These are phyloP conservation scores for Corbicula japonica DNA, from an alignment of 2,888 invertebrate species.

Conservation along the genomic window DNA sequence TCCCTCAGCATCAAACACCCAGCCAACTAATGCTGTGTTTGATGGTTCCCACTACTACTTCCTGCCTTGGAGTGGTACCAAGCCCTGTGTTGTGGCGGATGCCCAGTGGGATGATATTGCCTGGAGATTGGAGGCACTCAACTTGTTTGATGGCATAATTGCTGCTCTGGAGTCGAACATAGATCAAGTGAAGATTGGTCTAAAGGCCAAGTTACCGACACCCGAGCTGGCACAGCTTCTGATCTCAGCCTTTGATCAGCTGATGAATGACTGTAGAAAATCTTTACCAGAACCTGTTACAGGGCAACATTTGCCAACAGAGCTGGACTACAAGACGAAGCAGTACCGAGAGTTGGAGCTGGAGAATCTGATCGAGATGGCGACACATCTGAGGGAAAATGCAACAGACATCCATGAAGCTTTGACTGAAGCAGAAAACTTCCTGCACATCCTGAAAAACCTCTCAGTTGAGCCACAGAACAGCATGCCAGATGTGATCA, in stretches of 20 bases:
- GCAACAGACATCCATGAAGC: conserved; percentile 86
- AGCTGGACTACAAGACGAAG: conserved; percentile 83
- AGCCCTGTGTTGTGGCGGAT: conserved; percentile 86
- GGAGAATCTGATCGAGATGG: conserved; percentile 78
- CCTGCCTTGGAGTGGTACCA: conserved; percentile 87
- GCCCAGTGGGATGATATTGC: conserved; percentile 87
- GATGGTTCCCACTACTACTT: conserved; percentile 87
- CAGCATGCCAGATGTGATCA: conserved; percentile 87
- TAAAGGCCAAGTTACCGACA: conserved; percentile 85
- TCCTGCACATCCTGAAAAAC: conserved; percentile 80
- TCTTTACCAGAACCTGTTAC: conserved; percentile 82
- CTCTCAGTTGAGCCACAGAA: conserved; percentile 87
- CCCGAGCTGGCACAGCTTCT: conserved; percentile 85
- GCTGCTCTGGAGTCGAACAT: conserved; percentile 83
- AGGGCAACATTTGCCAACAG: conserved; percentile 83
- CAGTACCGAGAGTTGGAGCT: conserved; percentile 81
- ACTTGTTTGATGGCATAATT: conserved; percentile 83
- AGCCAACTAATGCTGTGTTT: conserved; percentile 87
- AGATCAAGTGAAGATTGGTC: conserved; percentile 82
- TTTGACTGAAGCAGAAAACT: conserved; percentile 83
- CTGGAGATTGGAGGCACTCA: conserved; percentile 86
- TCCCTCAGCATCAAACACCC: conserved; percentile 87
- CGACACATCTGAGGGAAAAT: conserved; percentile 81
- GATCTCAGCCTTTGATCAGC: conserved; percentile 84
- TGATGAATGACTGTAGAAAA: conserved; percentile 84